A percentile compares a stretch with the other conserved stretches of the same genome.
These are phyloP conservation scores for Ameiurus melas DNA, from an alignment of 2,113 vertebrate species.

Conservation along the genomic window DNA sequence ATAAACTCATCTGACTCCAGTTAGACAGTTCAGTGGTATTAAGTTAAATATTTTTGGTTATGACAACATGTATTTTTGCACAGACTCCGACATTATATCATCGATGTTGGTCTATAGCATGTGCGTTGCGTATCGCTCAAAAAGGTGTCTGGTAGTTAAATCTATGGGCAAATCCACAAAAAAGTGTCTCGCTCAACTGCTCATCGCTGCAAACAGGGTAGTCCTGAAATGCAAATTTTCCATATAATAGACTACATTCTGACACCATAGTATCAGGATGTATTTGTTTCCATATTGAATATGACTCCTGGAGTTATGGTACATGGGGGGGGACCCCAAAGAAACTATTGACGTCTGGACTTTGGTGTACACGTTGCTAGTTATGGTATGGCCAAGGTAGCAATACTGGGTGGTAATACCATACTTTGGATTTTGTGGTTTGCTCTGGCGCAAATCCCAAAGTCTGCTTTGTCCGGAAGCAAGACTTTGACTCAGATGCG, in stretches of 20 bases:
- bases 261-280: background rate
- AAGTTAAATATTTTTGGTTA: background rate
- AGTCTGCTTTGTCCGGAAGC: slow-evolving; percentile 7
- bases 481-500: background rate
- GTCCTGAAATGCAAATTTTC: background rate
- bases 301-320: background rate
- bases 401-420: background rate
- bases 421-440: background rate
- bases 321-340: background rate
- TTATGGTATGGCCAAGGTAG: background rate
- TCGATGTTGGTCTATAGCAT: background rate
- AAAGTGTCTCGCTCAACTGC: background rate
- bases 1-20: background rate
- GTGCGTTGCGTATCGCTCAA: background rate
- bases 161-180: background rate
- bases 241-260: background rate
- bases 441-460: background rate
- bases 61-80: background rate
- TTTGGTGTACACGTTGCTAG: background rate
- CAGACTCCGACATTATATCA: background rate
- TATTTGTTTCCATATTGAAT: background rate
- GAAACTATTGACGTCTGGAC: background rate
- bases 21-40: background rate
- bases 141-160: background rate
- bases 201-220: background rate